A percentile compares a stretch with the other conserved stretches of the same genome.
Conservation (phyloP, 2,113 vertebrate species). For the Orthonyx spaldingii region DNA sequence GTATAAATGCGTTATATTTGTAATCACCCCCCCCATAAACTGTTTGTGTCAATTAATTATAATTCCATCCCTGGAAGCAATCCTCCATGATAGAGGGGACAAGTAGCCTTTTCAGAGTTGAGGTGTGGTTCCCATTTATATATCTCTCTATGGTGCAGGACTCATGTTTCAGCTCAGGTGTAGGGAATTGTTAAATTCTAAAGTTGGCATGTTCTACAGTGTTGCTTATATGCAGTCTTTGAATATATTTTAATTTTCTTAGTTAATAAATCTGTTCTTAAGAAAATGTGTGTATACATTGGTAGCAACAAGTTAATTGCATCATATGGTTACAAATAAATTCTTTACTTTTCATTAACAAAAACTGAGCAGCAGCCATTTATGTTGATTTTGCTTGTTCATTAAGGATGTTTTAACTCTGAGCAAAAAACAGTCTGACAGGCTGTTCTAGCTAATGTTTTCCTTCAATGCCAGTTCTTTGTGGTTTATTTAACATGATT, state of each 20-base stretch:
- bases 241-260: neutral
- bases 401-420: neutral
- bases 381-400: neutral
- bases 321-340: neutral
- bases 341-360: neutral
- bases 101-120: neutral
- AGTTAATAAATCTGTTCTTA: neutral
- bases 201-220: neutral
- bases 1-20: neutral
- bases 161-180: neutral
- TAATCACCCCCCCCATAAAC: neutral
- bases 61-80: neutral
- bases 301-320: neutral
- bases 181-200: neutral
- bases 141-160: neutral
- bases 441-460: neutral
- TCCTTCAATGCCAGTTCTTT: neutral
- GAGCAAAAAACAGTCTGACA: neutral
- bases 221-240: neutral
- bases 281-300: neutral
- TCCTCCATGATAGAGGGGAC: neutral
- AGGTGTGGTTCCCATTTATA: neutral
- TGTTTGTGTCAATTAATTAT: neutral
- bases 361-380: neutral
- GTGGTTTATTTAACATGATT: neutral